These are phyloP conservation scores for Liodrosophila aerea DNA, from an alignment of 2,888 invertebrate genomes.

Conservation along the genomic window DNA sequence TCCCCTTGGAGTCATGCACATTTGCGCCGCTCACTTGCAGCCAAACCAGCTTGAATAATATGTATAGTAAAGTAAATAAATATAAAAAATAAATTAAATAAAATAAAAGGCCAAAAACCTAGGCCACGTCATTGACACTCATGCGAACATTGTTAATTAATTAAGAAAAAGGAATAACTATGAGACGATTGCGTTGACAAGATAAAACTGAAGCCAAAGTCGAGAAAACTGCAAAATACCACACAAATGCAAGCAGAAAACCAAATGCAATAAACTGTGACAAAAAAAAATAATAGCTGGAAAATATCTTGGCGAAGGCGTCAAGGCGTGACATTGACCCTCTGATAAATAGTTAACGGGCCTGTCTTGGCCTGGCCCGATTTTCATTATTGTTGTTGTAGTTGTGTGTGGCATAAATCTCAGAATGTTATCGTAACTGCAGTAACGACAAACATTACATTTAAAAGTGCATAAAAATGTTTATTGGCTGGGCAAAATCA, in stretches of 20 bases:
- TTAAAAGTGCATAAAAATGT: constrained; percentile 72
- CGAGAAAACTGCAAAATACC: constrained; percentile 42
- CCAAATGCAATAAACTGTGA: constrained; percentile 72
- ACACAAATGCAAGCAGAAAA: constrained; percentile 25
- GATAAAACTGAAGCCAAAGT: constrained; percentile 61
- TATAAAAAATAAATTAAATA: constrained; percentile 6
- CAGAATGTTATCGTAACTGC: constrained; percentile 50
- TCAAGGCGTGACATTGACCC: constrained; percentile 75
- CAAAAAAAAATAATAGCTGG: constrained; percentile 59
- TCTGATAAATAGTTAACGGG: constrained; percentile 40
- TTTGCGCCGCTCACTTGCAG: constrained; percentile 5
- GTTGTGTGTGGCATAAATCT: constrained; percentile 61
- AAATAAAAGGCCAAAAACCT: constrained; percentile 16
- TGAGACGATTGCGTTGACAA: constrained; percentile 72
- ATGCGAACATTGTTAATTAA: constrained; percentile 73
- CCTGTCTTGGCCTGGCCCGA: constrained; percentile 10
- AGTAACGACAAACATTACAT: constrained; percentile 52
- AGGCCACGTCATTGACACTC: constrained; percentile 69
- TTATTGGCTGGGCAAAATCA: constrained; percentile 52
- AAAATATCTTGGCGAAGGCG: constrained; percentile 63
- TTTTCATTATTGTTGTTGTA: constrained; percentile 9
- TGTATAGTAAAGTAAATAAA: constrained; percentile 7
- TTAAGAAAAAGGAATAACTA: constrained; percentile 65
- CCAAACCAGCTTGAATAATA: constrained; percentile 1
- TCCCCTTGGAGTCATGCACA: constrained; percentile 18